phyloP scores from a whole-genome alignment of 2,888 invertebrate genomes.

The Therioaphis trifolii region DNA sequence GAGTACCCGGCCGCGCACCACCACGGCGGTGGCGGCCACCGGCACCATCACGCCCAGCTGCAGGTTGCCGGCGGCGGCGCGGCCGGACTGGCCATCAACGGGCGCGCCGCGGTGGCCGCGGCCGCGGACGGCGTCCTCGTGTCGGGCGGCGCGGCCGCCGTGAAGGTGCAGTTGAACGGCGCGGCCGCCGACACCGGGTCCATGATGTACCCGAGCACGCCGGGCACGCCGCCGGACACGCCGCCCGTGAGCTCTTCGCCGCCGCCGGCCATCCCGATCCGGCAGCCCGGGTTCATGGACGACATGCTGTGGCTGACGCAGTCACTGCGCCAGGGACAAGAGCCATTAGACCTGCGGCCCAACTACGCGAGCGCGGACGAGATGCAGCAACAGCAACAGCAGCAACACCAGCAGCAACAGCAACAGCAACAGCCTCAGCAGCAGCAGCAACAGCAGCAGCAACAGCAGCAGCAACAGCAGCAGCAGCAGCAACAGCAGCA shows the following conservation, averaged over 20 bases:
- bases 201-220: slow-evolving; percentile 70
- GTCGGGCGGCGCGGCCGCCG: no score
- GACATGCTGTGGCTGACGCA: slow-evolving; percentile 82
- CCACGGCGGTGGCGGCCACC: slow-evolving; percentile 68
- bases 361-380: slow-evolving; percentile 75
- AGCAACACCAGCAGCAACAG: slow-evolving; percentile 73
- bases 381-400: slow-evolving; percentile 71
- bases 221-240: slow-evolving; percentile 88
- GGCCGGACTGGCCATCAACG: slow-evolving; percentile 64
- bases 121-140: no score
- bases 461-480: slow-evolving; percentile 68
- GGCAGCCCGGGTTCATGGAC: slow-evolving; percentile 68
- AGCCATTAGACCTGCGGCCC: slow-evolving; percentile 85
- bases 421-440: slow-evolving; percentile 68
- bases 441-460: slow-evolving; percentile 64
- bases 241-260: slow-evolving; percentile 78
- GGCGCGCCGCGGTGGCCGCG: slow-evolving; percentile 65
- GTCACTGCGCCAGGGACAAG: slow-evolving; percentile 74
- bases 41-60: slow-evolving; percentile 72
- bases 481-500: slow-evolving; percentile 67
- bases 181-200: slow-evolving; percentile 63
- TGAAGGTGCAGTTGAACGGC: slow-evolving; percentile 64
- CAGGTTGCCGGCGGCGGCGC: slow-evolving; percentile 68
- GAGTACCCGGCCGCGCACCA: slow-evolving; percentile 69
- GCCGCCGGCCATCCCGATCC: slow-evolving; percentile 67